Conservation (phyloP, 2,888 invertebrate genomes). For the Cosmia trapezina region DNA sequence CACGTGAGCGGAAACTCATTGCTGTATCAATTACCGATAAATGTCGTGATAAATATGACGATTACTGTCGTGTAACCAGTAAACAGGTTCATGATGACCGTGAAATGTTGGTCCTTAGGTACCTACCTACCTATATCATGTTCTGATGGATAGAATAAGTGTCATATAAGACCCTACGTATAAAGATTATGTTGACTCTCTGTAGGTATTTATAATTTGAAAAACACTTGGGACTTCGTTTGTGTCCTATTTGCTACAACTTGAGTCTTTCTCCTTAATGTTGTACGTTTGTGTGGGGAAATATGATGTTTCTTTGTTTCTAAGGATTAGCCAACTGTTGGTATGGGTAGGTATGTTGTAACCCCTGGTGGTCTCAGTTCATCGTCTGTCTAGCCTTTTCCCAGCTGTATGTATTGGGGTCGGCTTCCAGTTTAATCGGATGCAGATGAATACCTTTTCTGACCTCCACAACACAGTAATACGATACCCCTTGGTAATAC, state of each 20-base stretch:
- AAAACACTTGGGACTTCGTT: neutral
- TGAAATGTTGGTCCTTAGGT: conserved; percentile 10
- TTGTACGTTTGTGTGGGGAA: too few species aligned
- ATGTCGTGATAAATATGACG: conserved; percentile 29
- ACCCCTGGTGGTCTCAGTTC: too few species aligned
- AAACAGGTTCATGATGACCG: conserved; percentile 29
- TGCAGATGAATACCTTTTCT: too few species aligned
- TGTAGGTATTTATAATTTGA: neutral
- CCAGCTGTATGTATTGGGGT: too few species aligned
- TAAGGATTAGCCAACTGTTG: too few species aligned
- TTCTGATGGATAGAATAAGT: neutral
- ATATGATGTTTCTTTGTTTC: neutral
- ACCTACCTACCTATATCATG: neutral
- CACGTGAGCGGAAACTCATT: conserved; percentile 50
- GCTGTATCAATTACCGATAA: conserved; percentile 54
- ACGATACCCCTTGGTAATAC: too few species aligned
- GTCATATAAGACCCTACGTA: neutral
- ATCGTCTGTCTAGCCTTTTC: too few species aligned
- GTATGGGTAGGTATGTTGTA: too few species aligned
- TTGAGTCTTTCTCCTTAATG: neutral
- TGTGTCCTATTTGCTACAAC: neutral
- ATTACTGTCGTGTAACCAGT: conserved; percentile 18
- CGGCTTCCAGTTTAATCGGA: too few species aligned
- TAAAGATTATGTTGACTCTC: neutral
- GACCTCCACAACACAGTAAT: too few species aligned